Base-by-base conservation (phyloP, 2,888 invertebrate species). In the Melitaea athalia region DNA sequence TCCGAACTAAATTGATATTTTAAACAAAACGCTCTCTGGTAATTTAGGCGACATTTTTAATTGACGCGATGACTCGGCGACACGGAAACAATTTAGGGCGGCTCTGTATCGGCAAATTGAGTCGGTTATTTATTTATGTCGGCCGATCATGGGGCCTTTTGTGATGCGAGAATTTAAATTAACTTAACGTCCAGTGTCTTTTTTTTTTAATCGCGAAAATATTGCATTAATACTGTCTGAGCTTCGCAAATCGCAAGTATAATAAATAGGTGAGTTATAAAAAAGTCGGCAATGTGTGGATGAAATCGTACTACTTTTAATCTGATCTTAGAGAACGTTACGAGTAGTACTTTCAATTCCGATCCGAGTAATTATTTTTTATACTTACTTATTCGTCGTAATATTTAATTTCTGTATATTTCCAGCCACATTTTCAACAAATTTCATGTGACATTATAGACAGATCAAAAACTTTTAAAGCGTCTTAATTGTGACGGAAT, bases 81-180 rank as follows among this genome's bases (percentile, higher is more conserved):
- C 82, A 82, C 72, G 80, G 75, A 83, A 73, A 74, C 75, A 76
- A 75, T 74, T 73, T 71, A 69, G 70, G 52, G 43, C 53, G 60
- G 42, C 71, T 61, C 68, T 70, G 80, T 83, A 81, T 84, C 79
- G 80, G 78, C 74, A 84, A 85, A 87, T 87, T 86, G 86, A 82
- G 79, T 81, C 72, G 68, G 79, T 81, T 86, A 82, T 86, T 81
- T 86, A 82, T 86, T 85, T 85, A 85, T 84, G 79, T 76, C 79
- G 17, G 63, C 55, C 71, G 61, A 68, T 68, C 66, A 63, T 57
- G 15, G 59, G 55, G 55, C 60, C 68, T 49, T 68, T 72, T 72
- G 68, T 68, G 24, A 59, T 31, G 43, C 50, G 50, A 47, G 59
- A 71, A 69, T 71, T 68, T 62, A 61, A 69, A 72, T 71, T 59